Evolutionary conservation across 1,140 invertebrate species (phyloP), one percentile per base, ranked within the genome.

Genomic region (Ips nitidus): DNA sequence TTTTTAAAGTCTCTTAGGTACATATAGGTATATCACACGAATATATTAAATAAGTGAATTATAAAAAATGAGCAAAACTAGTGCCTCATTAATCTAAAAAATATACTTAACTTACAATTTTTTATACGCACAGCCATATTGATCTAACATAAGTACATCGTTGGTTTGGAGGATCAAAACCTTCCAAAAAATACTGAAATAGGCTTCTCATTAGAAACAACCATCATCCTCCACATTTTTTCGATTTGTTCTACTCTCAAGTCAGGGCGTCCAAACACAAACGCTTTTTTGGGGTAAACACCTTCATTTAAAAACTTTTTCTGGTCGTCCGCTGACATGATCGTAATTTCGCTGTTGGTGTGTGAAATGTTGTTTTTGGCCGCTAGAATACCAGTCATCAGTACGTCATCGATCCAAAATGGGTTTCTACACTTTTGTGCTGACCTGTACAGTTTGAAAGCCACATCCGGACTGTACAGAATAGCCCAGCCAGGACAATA

Each of bases 361-460:
- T 87, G 84, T 8, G 83, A 82, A 40, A 88, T 77, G 77, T 87
- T 87, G 5, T 86, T 81, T 77, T 85, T 84, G 71, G 85, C 78
- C 1, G 88, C 86, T 63, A 93, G 77, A 4, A 87, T 87, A 41
- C 92, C 93, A 1, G 92, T 94, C 36, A 94, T 83, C 73, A 90
- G 88, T 6, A 93, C 91, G 81, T 94, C 92, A 78, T 94, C 92
- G 56, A 94, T 91, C 93, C 93, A 94, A 82, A 94, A 94, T 79
- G 89, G 93, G 3, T 82, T 81, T 6, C 84, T 77, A 8, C 70
- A 72, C 53, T 78, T 82, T 76, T 90, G 88, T 2, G 88, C 87
- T 64, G 86, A 83, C 63, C 80, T 80, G 69, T 90, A 90, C n/a
- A 92, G 76, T 36, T 84, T 78, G 72, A 86, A 85, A 39, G 88